Percentiles rank a stretch among this genome's conserved stretches.
Evolutionary conservation across 2,113 vertebrate genomes (phyloP).

Genomic region (Syngnathus scovelli): DNA sequence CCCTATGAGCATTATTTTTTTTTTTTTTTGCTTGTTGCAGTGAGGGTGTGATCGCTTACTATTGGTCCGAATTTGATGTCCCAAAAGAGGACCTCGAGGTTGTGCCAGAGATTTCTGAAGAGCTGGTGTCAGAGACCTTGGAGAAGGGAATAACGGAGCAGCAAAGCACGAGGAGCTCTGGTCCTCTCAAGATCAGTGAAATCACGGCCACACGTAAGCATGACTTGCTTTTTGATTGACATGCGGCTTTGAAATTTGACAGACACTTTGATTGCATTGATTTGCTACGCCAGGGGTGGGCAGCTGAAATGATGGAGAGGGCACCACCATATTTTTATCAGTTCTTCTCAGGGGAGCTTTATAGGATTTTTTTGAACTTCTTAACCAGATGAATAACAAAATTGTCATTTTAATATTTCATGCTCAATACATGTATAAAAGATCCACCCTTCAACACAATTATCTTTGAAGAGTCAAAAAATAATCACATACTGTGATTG

Average conservation of each 20-base stretch:
- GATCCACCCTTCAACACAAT: no score
- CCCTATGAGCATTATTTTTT: background rate
- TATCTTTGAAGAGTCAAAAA: no score
- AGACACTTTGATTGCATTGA: background rate
- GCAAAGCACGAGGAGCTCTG: background rate
- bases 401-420: no score
- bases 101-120: slow-evolving; percentile 57
- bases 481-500: no score
- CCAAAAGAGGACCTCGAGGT: slow-evolving; percentile 49
- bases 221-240: background rate
- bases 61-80: slow-evolving; percentile 69
- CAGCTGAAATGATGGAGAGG: no score
- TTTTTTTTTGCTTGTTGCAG: slow-evolving; percentile 40
- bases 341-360: no score
- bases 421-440: no score
- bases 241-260: background rate
- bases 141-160: slow-evolving; percentile 23
- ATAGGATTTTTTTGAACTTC: no score
- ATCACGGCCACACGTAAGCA: slow-evolving; percentile 65
- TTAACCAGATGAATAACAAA: no score
- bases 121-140: slow-evolving; percentile 52
- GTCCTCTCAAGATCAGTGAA: slow-evolving; percentile 34
- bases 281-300: no score
- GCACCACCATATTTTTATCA: no score
- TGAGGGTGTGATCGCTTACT: slow-evolving; percentile 67